phyloP scores from a whole-genome alignment of 64 coral and sea anemone species.

The Montipora sp. region DNA sequence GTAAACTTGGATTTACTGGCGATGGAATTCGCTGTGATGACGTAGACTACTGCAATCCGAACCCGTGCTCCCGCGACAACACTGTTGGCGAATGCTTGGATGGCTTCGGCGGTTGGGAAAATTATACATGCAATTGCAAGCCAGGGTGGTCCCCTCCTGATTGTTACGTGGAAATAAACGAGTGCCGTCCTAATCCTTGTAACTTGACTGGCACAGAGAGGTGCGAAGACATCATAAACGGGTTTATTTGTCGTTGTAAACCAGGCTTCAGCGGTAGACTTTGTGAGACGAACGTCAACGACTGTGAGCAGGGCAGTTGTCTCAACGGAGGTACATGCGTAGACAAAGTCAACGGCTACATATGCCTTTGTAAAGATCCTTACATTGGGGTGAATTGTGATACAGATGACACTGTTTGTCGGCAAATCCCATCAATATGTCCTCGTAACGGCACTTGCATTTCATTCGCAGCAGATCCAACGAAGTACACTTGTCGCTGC shows the following conservation, averaged over 20 bases:
- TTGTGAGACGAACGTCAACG: conserved; percentile 69
- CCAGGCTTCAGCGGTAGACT: conserved; percentile 67
- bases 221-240: conserved; percentile 67
- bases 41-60: conserved; percentile 68
- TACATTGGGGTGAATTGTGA: conserved; percentile 86
- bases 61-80: conserved; percentile 68
- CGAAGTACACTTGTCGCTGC: conserved; percentile 72
- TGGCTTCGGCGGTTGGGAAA: conserved; percentile 83
- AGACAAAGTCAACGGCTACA: conserved; percentile 79
- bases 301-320: conserved; percentile 65
- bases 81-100: conserved; percentile 63
- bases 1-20: conserved; percentile 83
- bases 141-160: conserved; percentile 85
- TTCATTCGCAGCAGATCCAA: conserved; percentile 62
- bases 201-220: conserved; percentile 41
- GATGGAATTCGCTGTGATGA: conserved; percentile 69
- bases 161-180: conserved; percentile 71
- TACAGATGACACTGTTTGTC: conserved; percentile 70
- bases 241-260: conserved; percentile 77
- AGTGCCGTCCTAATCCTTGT: conserved; percentile 74
- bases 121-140: conserved; percentile 84
- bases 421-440: conserved; percentile 73
- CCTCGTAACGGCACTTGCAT: conserved; percentile 82
- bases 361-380: conserved; percentile 75
- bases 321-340: conserved; percentile 78